Evolutionary conservation across 2,888 invertebrate genomes (phyloP), one percentile per base, ranked within the genome.

Genomic region (Phyllotreta cruciferae): DNA sequence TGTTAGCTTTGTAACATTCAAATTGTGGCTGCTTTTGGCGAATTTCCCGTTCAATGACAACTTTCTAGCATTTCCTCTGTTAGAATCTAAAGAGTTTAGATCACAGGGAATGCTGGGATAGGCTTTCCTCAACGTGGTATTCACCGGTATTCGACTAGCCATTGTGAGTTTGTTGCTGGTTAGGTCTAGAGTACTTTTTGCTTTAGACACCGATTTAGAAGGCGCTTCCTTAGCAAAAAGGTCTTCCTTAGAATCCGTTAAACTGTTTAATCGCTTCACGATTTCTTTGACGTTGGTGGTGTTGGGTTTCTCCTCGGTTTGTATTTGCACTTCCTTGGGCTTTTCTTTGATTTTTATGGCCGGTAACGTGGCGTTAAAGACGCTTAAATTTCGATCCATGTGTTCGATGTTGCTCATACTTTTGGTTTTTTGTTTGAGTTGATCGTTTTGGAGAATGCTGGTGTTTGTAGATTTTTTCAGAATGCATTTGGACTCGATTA

Each of bases 401-500:
- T 24, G 47, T 0, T 69, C 65, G 39, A 78, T 66, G 60, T 78
- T 75, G 41, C 64, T 67, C 66, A 78, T 62, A 63, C 79, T 79
- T 66, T 75, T 77, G 3, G 78, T 77, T 60, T 76, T 73, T 34
- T 60, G 62, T 57, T 60, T 53, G 45, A 14, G 36, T 36, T 68
- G 56, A 14, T 62, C 57, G 44, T 56, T 10, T 63, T 82, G 78
- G 0, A n/a, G n/a, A n/a, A n/a, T n/a, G n/a, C n/a, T n/a, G n/a
- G 84, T 81, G 72, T 83, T 82, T 3, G 85, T 85, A 72, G 83
- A 80, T 76, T 87, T 87, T 75, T 88, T 87, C 55, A 88, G 78
- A 70, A 89, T 86, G 76, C 89, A 89, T 65, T 87, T 85, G 0
- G 88, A 88, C 78, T 88, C 88, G 57, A 88, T 88, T 63, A 88